These are phyloP conservation scores for Ruditapes philippinarum DNA, from an alignment of 1,140 invertebrate genomes.

Conservation along the genomic window DNA sequence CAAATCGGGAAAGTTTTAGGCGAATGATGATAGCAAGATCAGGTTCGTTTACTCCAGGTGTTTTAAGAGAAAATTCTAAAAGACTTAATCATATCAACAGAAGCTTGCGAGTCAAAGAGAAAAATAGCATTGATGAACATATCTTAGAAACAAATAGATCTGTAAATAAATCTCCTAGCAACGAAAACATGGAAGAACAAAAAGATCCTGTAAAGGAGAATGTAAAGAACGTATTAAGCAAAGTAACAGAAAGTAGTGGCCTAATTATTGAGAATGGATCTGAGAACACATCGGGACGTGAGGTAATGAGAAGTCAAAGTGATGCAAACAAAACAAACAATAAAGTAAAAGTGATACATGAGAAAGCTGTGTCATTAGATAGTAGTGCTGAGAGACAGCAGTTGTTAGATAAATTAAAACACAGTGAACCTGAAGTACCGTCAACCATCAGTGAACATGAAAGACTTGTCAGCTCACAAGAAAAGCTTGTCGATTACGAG, in stretches of 20 bases:
- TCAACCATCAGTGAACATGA: conserved; percentile 67
- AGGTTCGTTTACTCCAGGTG: conserved; percentile 72
- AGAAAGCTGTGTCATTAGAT: conserved; percentile 63
- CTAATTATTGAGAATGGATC: neutral
- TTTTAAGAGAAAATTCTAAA: conserved; percentile 54
- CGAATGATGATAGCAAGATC: conserved; percentile 83
- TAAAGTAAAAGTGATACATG: conserved; percentile 58
- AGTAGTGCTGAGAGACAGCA: conserved; percentile 64
- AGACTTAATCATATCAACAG: conserved; percentile 41
- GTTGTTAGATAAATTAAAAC: conserved; percentile 62
- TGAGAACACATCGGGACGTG: conserved; percentile 4
- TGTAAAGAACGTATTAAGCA: conserved; percentile 57
- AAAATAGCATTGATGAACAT: conserved; percentile 61
- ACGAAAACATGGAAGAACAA: neutral
- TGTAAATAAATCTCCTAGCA: conserved; percentile 10
- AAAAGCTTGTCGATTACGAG: conserved; percentile 71
- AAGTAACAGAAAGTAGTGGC: conserved; percentile 46
- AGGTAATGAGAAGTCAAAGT: conserved; percentile 56
- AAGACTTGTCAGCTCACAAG: conserved; percentile 47
- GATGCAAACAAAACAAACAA: conserved; percentile 55
- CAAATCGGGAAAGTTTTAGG: conserved; percentile 82
- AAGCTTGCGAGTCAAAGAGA: conserved; percentile 45
- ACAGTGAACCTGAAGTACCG: conserved; percentile 50
- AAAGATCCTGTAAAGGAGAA: conserved; percentile 59
- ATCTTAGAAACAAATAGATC: conserved; percentile 40